Evolutionary conservation across 1,140 invertebrate genomes (phyloP).

Genomic region (Stenopsyche tienmushanensis): DNA sequence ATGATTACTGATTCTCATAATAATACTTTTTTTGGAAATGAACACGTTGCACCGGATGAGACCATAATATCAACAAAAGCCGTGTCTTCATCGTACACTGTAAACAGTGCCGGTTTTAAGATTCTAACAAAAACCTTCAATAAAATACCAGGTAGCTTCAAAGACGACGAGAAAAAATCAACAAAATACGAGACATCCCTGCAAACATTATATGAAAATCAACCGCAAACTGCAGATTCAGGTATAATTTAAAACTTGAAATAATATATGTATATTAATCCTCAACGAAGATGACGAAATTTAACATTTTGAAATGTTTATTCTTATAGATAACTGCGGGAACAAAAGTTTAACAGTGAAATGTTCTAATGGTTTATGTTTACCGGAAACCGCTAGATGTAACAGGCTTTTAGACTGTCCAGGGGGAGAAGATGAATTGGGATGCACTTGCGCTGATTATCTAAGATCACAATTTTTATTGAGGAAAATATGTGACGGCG

Average conservation of each 20-base stretch:
- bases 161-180: constrained; percentile 53
- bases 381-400: constrained; percentile 67
- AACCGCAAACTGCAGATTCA: constrained; percentile 26
- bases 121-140: constrained; percentile 67
- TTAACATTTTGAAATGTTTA: constrained; percentile 4
- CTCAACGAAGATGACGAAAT: background rate
- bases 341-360: constrained; percentile 54
- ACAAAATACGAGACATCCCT: constrained; percentile 45
- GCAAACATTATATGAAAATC: constrained; percentile 6
- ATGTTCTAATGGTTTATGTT: constrained; percentile 67
- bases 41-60: constrained; percentile 44
- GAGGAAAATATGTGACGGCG: constrained; percentile 79
- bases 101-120: constrained; percentile 65
- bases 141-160: constrained; percentile 53
- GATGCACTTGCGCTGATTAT: constrained; percentile 77
- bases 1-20: constrained; percentile 55
- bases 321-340: constrained; percentile 51
- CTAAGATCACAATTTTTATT: constrained; percentile 66
- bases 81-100: constrained; percentile 56
- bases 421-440: constrained; percentile 69
- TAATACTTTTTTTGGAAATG: constrained; percentile 50
- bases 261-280: background rate
- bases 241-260: constrained; percentile 17
- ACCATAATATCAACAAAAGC: constrained; percentile 60
- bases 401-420: constrained; percentile 74